Evolutionary conservation across 2,113 vertebrate genomes (phyloP).

Genomic region (Phylloscopus trochilus): DNA sequence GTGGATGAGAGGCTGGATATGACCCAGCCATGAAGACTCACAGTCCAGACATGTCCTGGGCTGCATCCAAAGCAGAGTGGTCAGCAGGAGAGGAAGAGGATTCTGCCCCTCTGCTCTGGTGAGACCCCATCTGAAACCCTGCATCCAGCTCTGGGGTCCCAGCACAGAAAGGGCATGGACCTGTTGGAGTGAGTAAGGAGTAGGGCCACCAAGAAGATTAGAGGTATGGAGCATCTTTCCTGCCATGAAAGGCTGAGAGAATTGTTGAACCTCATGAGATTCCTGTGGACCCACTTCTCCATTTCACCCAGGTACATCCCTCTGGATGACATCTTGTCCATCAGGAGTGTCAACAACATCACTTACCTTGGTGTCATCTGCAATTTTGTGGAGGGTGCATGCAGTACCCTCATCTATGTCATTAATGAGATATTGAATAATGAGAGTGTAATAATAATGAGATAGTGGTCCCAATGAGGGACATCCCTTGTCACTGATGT

Average conservation of each 20-base stretch:
- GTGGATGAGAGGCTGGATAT: not conserved
- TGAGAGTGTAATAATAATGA: too few species aligned
- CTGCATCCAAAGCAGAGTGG: not conserved
- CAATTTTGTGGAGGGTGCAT: not conserved
- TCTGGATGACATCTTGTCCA: not conserved
- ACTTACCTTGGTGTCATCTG: not conserved
- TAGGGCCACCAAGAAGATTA: not conserved
- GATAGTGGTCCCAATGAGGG: not conserved
- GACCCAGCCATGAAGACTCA: fast-evolving
- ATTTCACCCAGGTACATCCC: not conserved
- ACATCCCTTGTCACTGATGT: not conserved
- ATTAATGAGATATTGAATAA: not conserved
- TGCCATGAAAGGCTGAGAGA: not conserved
- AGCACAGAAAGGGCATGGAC: not conserved
- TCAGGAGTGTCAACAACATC: not conserved
- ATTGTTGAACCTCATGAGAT: not conserved
- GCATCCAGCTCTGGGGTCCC: not conserved
- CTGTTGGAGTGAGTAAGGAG: not conserved
- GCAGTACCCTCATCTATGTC: not conserved
- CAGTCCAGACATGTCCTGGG: not conserved
- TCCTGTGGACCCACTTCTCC: not conserved
- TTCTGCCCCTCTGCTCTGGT: not conserved
- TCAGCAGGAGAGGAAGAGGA: not conserved
- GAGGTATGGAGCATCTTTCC: not conserved
- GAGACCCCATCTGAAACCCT: not conserved